These are phyloP conservation scores for Chaetodon auriga DNA, from an alignment of 2,113 vertebrate species.

Conservation along the genomic window DNA sequence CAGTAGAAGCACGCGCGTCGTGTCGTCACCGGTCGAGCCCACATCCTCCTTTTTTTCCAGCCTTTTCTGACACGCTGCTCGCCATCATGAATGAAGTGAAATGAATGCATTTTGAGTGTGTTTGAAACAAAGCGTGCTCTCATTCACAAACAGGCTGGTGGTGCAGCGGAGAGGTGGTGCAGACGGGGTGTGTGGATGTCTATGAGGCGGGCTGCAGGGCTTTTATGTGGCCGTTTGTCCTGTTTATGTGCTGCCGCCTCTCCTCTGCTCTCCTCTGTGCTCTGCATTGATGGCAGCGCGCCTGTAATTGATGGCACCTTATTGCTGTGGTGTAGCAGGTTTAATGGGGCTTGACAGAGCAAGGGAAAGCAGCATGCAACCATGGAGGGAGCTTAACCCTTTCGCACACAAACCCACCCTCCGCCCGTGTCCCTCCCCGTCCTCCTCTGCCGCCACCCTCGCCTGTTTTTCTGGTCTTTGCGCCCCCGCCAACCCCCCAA, in stretches of 20 bases:
- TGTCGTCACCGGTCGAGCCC: background rate
- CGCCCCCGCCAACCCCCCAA: slow-evolving; percentile 40
- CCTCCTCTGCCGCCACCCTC: slow-evolving; percentile 6
- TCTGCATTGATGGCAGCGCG: slow-evolving; percentile 81
- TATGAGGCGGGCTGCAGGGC: slow-evolving; percentile 56
- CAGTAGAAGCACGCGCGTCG: slow-evolving; percentile 55
- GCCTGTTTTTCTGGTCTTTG: background rate
- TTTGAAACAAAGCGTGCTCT: slow-evolving; percentile 45
- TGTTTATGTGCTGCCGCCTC: slow-evolving; percentile 84
- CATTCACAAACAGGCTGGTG: slow-evolving; percentile 30
- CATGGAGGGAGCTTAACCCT: slow-evolving; percentile 81
- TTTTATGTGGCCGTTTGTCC: slow-evolving; percentile 88
- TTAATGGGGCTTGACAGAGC: slow-evolving; percentile 87
- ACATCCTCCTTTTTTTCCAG: background rate
- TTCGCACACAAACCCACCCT: slow-evolving; percentile 58
- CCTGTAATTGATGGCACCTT: slow-evolving; percentile 87
- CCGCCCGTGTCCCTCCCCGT: background rate
- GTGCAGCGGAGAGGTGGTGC: slow-evolving; percentile 5
- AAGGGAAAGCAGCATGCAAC: slow-evolving; percentile 81
- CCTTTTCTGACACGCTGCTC: slow-evolving; percentile 9
- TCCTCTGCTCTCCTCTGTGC: slow-evolving; percentile 70
- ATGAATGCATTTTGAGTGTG: slow-evolving; percentile 6
- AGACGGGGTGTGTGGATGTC: slow-evolving; percentile 4
- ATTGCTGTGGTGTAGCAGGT: slow-evolving; percentile 87
- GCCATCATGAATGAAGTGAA: slow-evolving; percentile 42